Base-by-base conservation (phyloP, 2,113 vertebrate species). In the Lophotis ruficrista region DNA sequence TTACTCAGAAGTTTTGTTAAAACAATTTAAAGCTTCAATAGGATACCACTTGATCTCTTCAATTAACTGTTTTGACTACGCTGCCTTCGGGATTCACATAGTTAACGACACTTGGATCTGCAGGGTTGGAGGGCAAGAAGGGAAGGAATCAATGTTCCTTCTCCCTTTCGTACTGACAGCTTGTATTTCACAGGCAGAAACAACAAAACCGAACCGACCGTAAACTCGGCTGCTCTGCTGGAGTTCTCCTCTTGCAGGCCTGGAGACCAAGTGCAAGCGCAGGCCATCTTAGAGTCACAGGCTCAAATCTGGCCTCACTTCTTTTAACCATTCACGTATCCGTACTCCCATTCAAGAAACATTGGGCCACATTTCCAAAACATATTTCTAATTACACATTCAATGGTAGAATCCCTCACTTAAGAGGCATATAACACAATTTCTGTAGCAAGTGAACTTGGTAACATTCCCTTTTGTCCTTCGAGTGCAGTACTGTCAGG, bases 1-100 rank as follows among this genome's bases (percentile, higher is more conserved):
- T 97, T 97, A 97, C 94, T 97, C 94, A 96, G 87, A 98, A 98
- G 97, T 98, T 98, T 95, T 43, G 82, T 95, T 97, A 96, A 90
- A 96, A 94, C 66, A 97, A 90, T 94, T 93, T 93, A 88, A 96
- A 76, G 72, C 92, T 87, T 94, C 94, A 68, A 80, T 72, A 94
- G 48, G 57, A 79, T 56, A 79, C 57, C 70, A 60, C 73, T 89
- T 91, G 94, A 97, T 78, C 96, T 93, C 96, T 61, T 94, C 79
- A 95, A 96, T 96, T 96, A 98, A 96, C 97, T 85, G 77, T 95
- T 95, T 89, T 87, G 95, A 97, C 96, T 81, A 84, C 9, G 5
- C 68, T 91, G 81, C 90, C 93, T 96, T 90, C 28, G 21, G 97
- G 94, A 96, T 84, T 73, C 96, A 95, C 91, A 96, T 25, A 93